These are phyloP conservation scores for Machaerirhynchus nigripectus DNA, from an alignment of 2,113 vertebrate genomes.

Conservation along the genomic window DNA sequence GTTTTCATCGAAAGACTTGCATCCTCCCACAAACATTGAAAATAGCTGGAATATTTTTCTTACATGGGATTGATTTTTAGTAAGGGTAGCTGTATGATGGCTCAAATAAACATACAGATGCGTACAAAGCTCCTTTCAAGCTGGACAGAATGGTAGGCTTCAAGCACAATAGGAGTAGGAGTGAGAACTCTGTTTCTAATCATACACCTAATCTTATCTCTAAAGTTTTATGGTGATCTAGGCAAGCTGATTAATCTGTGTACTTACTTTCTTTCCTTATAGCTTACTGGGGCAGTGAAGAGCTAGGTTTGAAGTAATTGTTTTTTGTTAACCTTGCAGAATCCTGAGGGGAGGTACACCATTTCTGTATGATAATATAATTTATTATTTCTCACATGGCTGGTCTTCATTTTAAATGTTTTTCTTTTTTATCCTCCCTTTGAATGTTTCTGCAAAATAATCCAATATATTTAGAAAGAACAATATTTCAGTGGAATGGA, in stretches of 20 bases:
- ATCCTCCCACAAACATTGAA: background rate
- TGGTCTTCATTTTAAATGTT: background rate
- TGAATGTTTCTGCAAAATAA: background rate
- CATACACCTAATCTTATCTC: background rate
- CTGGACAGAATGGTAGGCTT: background rate
- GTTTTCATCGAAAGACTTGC: background rate
- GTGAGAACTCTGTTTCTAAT: background rate
- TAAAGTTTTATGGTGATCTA: background rate
- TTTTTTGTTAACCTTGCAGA: background rate
- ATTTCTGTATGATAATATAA: background rate
- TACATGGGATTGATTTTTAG: background rate
- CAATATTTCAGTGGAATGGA: background rate
- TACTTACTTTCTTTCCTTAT: constrained; percentile 4
- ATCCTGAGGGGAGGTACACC: background rate
- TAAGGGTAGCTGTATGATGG: background rate
- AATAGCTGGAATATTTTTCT: background rate
- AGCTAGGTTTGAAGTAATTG: background rate
- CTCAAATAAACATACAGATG: background rate
- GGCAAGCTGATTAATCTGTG: background rate
- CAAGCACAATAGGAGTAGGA: background rate
- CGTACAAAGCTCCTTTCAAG: background rate
- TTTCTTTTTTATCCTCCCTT: background rate
- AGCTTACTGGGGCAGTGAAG: background rate
- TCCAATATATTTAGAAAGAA: background rate
- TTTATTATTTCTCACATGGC: background rate